Conservation (phyloP, 2,113 vertebrate species). For the Malaclemys terrapin region DNA sequence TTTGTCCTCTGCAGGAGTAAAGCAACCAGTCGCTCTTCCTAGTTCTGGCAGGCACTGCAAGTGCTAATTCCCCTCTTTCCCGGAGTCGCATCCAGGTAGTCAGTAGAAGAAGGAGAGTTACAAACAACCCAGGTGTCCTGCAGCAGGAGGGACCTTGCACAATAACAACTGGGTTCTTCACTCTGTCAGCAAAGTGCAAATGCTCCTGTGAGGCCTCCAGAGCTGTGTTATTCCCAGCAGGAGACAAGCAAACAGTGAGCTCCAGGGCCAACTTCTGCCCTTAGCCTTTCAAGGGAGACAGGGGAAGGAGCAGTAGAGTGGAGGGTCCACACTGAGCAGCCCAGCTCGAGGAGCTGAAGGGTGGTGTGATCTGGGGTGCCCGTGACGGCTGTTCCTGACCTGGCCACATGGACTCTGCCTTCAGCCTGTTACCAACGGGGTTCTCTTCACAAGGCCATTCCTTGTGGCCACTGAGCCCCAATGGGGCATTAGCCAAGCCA, state of each 20-base stretch:
- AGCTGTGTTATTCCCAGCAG: neutral
- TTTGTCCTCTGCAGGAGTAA: neutral
- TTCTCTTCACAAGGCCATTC: neutral
- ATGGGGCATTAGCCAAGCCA: neutral
- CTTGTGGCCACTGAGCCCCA: neutral
- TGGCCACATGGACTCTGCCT: accelerated
- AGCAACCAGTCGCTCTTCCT: neutral
- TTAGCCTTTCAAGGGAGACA: neutral
- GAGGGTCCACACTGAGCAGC: neutral
- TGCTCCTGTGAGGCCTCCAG: neutral
- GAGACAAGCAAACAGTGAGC: neutral
- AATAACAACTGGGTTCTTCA: neutral
- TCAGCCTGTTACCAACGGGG: neutral
- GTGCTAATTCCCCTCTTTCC: too few species aligned
- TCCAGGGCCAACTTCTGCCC: neutral
- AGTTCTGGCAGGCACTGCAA: too few species aligned
- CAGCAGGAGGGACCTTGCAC: neutral
- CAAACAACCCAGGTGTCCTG: neutral
- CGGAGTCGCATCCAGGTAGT: too few species aligned
- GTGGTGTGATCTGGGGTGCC: neutral
- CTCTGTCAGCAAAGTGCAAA: neutral
- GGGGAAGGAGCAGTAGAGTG: neutral
- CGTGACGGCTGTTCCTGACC: neutral
- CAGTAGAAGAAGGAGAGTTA: too few species aligned
- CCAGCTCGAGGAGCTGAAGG: neutral